phyloP scores from a whole-genome alignment of 1,140 invertebrate genomes.

The Drosophila carrolli region DNA sequence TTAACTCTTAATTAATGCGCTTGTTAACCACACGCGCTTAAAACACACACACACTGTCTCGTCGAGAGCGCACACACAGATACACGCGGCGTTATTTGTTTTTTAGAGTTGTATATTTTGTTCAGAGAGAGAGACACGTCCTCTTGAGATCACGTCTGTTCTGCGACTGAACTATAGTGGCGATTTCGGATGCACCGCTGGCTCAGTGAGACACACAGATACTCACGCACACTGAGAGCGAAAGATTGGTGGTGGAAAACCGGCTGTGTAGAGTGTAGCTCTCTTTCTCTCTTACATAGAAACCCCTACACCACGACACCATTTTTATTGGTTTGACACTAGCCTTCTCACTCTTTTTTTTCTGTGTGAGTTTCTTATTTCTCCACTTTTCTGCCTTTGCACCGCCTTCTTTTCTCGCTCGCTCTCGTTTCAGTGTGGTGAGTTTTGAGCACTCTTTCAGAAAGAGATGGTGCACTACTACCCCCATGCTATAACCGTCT shows the following conservation, averaged over 20 bases:
- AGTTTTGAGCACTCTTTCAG: constrained; percentile 36
- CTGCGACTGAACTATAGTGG: constrained; percentile 71
- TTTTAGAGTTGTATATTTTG: constrained; percentile 4
- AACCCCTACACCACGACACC: constrained; percentile 53
- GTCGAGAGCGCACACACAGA: neutral
- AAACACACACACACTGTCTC: constrained; percentile 34
- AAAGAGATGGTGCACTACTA: neutral
- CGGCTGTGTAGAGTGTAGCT: constrained; percentile 29
- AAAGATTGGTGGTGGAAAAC: constrained; percentile 57
- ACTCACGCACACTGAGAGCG: constrained; percentile 12
- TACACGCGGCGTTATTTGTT: constrained; percentile 23
- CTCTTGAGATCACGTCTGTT: constrained; percentile 84
- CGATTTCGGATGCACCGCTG: constrained; percentile 32
- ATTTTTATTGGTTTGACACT: constrained; percentile 74
- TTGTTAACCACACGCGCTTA: constrained; percentile 61
- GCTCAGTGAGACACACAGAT: constrained; percentile 20
- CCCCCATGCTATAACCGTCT: constrained; percentile 10
- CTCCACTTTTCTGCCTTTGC: constrained; percentile 58
- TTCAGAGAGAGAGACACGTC: constrained; percentile 71
- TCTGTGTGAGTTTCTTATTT: constrained; percentile 15
- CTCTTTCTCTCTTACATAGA: constrained; percentile 31
- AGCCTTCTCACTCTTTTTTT: constrained; percentile 48
- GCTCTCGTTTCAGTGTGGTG: constrained; percentile 73
- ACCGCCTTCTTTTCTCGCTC: constrained; percentile 71
- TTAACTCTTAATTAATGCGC: constrained; percentile 81